These are phyloP conservation scores for Nasonovia ribisnigri DNA, from an alignment of 2,888 invertebrate genomes.

Conservation along the genomic window DNA sequence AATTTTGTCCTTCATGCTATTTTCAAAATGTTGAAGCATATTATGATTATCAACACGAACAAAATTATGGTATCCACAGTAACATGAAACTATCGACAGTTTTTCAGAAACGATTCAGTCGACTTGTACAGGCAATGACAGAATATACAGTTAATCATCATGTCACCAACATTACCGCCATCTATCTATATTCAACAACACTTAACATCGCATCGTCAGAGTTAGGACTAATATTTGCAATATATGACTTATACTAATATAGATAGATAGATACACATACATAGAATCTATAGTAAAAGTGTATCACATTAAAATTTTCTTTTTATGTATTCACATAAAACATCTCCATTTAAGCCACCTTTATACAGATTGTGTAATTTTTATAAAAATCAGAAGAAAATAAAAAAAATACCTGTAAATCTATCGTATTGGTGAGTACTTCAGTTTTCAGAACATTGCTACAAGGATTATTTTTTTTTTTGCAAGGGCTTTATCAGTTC, in stretches of 20 bases:
- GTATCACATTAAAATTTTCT: background rate
- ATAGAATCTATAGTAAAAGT: background rate
- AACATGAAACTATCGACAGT: background rate
- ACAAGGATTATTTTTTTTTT: background rate
- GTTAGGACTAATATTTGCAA: background rate
- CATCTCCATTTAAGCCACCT: background rate
- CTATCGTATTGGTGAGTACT: background rate
- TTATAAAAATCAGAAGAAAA: background rate
- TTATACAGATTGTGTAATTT: background rate
- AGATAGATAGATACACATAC: background rate
- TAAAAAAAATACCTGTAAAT: background rate
- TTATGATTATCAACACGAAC: background rate
- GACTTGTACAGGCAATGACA: background rate
- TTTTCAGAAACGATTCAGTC: background rate
- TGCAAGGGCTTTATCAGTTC: background rate
- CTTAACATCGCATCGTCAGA: background rate
- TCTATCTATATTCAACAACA: background rate
- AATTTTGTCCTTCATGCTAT: background rate
- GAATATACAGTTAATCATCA: background rate
- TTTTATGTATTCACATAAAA: background rate
- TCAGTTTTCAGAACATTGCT: background rate
- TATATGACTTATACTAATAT: background rate
- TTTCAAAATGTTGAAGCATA: background rate
- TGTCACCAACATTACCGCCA: background rate
- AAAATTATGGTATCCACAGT: background rate